Evolutionary conservation across 2,888 invertebrate genomes (phyloP).

Genomic region (Agapetus fuscipes): DNA sequence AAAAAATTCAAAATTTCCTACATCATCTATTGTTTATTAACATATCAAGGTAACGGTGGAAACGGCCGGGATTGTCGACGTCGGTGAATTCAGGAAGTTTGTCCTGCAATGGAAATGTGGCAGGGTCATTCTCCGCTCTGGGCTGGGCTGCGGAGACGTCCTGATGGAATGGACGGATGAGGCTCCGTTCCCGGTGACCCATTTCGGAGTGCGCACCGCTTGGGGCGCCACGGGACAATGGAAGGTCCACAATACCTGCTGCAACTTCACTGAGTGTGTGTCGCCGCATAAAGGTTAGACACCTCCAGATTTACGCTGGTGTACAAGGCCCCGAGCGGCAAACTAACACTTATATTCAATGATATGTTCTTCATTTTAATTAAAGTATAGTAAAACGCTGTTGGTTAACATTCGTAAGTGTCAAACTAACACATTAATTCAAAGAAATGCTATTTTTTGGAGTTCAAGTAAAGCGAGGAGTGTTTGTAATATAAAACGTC

Average conservation of each 20-base stretch:
- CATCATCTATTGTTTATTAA: neutral
- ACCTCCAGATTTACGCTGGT: too few relatives aligned
- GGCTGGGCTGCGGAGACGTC: constrained; percentile 36
- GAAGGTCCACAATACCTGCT: constrained; percentile 28
- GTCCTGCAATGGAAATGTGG: constrained; percentile 49
- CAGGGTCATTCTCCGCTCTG: constrained; percentile 40
- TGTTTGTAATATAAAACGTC: too few relatives aligned
- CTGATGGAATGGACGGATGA: constrained; percentile 54
- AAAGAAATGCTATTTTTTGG: too few relatives aligned
- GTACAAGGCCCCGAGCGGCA: constrained; percentile 6
- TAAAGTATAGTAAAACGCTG: too few relatives aligned
- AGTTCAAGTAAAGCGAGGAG: too few relatives aligned
- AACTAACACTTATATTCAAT: too few relatives aligned
- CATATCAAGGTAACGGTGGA: constrained; percentile 42
- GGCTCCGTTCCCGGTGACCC: constrained; percentile 47
- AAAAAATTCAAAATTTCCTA: too few relatives aligned
- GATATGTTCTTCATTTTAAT: too few relatives aligned
- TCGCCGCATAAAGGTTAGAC: too few relatives aligned
- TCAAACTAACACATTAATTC: too few relatives aligned
- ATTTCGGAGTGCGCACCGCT: constrained; percentile 54
- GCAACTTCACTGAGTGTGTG: neutral
- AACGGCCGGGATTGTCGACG: constrained; percentile 48
- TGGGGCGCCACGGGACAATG: constrained; percentile 58
- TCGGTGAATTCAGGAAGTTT: constrained; percentile 47
- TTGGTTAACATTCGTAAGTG: too few relatives aligned